Conservation (phyloP, 2,797 vertebrate genomes). For the Capromys pilorides region DNA sequence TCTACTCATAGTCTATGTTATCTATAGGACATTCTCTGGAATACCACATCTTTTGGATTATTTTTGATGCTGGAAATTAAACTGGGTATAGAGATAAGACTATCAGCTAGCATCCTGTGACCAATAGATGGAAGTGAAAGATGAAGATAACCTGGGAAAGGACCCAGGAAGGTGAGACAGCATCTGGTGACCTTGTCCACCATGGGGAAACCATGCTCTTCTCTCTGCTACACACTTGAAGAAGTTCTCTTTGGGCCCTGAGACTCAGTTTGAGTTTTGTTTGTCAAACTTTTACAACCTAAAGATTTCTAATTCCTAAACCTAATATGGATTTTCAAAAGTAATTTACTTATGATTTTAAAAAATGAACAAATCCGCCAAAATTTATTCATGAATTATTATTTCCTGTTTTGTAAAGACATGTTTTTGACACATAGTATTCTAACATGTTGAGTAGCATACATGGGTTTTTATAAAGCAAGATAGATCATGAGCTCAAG, state of each 20-base stretch:
- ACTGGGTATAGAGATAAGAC: background rate
- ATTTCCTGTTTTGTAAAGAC: constrained; percentile 53
- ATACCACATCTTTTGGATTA: background rate
- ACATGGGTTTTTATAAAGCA: constrained; percentile 51
- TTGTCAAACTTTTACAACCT: constrained; percentile 21
- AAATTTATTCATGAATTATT: constrained; percentile 11
- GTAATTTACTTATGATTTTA: constrained; percentile 39
- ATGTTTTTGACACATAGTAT: constrained; percentile 25
- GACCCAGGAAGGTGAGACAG: background rate
- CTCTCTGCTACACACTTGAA: background rate
- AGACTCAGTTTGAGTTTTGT: background rate
- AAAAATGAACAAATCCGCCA: constrained; percentile 48
- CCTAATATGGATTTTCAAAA: constrained; percentile 27
- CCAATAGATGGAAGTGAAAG: background rate
- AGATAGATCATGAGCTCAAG: constrained; percentile 43
- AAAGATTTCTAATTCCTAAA: background rate
- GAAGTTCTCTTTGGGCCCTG: background rate
- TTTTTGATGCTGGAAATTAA: background rate
- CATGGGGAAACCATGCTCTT: background rate
- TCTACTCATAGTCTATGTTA: background rate
- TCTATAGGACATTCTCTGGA: background rate
- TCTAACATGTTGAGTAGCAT: constrained; percentile 40
- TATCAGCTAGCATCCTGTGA: background rate
- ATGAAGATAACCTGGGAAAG: background rate
- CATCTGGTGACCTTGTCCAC: background rate